Percentiles rank a stretch among this genome's conserved stretches.
Conservation (phyloP, 2,888 invertebrate genomes). For the Sesia apiformis region DNA sequence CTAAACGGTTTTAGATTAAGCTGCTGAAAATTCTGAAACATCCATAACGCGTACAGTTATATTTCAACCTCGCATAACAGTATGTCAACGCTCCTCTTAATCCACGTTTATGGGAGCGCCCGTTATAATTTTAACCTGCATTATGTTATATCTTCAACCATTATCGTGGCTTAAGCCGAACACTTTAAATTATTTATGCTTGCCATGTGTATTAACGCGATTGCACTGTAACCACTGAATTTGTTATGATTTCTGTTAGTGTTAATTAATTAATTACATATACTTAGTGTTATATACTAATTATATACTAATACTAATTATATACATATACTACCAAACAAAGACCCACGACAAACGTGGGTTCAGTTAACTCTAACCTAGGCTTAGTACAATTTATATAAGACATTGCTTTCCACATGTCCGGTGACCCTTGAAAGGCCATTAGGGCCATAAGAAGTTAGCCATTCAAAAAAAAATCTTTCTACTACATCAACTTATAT, state of each 20-base stretch:
- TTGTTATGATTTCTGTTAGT: background rate
- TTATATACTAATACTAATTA: too few species aligned
- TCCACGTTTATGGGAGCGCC: slow-evolving; percentile 41
- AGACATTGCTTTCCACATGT: too few species aligned
- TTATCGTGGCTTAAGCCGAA: slow-evolving; percentile 43
- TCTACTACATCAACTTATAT: too few species aligned
- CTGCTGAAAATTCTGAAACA: slow-evolving; percentile 4
- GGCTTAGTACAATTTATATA: too few species aligned
- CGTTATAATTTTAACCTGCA: slow-evolving; percentile 55
- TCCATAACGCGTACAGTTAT: slow-evolving; percentile 11
- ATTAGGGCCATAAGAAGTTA: too few species aligned
- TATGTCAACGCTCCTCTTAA: slow-evolving; percentile 47
- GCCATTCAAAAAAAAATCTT: too few species aligned
- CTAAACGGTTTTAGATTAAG: slow-evolving; percentile 21
- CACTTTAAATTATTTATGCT: slow-evolving; percentile 38
- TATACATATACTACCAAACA: too few species aligned
- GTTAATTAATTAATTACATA: too few species aligned
- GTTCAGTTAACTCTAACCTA: too few species aligned
- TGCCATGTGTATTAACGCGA: slow-evolving; percentile 26
- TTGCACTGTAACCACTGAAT: background rate
- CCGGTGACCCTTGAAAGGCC: too few species aligned
- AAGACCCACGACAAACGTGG: too few species aligned
- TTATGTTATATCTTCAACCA: slow-evolving; percentile 49
- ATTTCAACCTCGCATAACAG: slow-evolving; percentile 28
- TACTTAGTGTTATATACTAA: too few species aligned